These are phyloP conservation scores for Theristicus caerulescens DNA, from an alignment of 2,113 vertebrate species.

Conservation along the genomic window DNA sequence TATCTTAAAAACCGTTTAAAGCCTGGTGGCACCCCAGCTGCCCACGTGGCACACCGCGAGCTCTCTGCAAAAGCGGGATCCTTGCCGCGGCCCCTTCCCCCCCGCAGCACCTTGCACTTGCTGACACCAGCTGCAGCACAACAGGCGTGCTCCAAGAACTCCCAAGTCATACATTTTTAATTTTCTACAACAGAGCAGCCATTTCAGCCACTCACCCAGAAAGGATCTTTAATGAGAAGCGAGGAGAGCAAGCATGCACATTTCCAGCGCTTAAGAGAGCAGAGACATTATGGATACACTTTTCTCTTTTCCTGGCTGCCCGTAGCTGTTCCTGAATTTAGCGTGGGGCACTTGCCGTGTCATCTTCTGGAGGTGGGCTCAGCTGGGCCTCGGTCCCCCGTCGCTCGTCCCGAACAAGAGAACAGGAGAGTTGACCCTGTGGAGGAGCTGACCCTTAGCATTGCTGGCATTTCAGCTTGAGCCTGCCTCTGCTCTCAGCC, in stretches of 20 bases:
- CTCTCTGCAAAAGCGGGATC: not conserved
- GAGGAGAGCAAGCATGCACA: not conserved
- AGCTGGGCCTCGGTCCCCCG: not conserved
- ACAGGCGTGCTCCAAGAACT: not conserved
- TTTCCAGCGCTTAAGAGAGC: not conserved
- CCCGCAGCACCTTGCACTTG: not conserved
- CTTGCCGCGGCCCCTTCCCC: not conserved
- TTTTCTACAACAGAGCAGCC: slow-evolving; percentile 33
- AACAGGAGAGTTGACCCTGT: not conserved
- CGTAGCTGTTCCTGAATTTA: not conserved
- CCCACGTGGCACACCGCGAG: rapidly evolving
- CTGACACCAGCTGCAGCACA: not conserved
- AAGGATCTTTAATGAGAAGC: not conserved
- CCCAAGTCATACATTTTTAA: slow-evolving; percentile 48
- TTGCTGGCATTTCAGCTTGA: not conserved
- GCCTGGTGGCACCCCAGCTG: not conserved
- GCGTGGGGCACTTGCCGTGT: not conserved
- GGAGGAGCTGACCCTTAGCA: not conserved
- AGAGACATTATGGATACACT: not conserved
- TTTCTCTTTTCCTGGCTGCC: not conserved
- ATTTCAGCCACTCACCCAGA: not conserved
- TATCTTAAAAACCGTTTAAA: not conserved
- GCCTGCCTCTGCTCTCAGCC: not conserved
- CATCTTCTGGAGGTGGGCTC: not conserved
- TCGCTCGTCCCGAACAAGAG: rapidly evolving